Conservation (phyloP, 35 echinoderm and acorn worm genomes). For the Strongylocentrotus purpuratus region DNA sequence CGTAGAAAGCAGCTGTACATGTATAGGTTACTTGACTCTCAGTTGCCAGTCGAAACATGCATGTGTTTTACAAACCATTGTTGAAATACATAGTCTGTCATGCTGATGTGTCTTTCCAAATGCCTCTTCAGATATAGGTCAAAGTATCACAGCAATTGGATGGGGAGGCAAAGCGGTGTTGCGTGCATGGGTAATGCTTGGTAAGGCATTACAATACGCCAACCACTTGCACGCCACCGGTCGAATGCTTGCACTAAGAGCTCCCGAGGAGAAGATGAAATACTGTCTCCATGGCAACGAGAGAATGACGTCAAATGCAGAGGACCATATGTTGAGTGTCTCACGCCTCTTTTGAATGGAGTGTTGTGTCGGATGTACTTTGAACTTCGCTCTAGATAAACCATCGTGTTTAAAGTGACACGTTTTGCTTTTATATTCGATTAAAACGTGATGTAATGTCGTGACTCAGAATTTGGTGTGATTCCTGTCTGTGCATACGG, state of each 20-base stretch:
- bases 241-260: neutral
- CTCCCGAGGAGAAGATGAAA: neutral
- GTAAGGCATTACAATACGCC: neutral
- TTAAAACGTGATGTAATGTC: neutral
- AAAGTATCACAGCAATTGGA: neutral
- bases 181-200: constrained; percentile 12
- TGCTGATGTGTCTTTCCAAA: constrained; percentile 30
- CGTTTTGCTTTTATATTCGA: neutral
- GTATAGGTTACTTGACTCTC: neutral
- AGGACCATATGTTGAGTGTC: constrained; percentile 43
- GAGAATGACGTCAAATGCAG: constrained; percentile 46
- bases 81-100: neutral
- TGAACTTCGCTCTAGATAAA: constrained; percentile 33
- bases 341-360: constrained; percentile 26
- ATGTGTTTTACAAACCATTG: neutral
- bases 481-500: no score
- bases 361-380: constrained; percentile 23
- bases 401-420: constrained; percentile 1
- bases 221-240: constrained; percentile 10
- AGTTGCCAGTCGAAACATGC: neutral
- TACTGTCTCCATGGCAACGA: constrained; percentile 7
- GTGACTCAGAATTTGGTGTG: neutral
- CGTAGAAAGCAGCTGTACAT: neutral
- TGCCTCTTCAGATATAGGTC: neutral
- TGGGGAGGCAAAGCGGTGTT: neutral